Evolutionary conservation across 2,113 vertebrate species (phyloP).

Genomic region (Prietella phreatophila): DNA sequence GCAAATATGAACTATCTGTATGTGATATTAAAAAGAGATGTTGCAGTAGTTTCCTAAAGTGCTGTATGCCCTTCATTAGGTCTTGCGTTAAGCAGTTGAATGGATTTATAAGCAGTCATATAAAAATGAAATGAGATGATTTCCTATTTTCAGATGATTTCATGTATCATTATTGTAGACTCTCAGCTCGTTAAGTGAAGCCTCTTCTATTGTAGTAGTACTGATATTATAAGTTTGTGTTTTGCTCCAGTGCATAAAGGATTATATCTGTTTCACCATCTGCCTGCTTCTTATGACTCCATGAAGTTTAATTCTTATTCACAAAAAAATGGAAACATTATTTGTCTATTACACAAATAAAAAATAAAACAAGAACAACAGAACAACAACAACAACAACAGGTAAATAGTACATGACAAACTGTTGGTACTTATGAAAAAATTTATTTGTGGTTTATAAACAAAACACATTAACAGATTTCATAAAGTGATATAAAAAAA

Average conservation of each 20-base stretch:
- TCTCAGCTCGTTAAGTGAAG: neutral
- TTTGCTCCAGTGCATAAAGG: neutral
- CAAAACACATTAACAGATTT: slow-evolving; percentile 79
- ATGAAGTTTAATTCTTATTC: no score
- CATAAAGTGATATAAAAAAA: slow-evolving; percentile 70
- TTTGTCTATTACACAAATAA: neutral
- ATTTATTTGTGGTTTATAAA: slow-evolving; percentile 82
- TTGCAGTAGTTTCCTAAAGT: neutral
- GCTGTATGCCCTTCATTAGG: neutral
- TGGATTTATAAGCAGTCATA: neutral
- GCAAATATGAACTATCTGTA: neutral
- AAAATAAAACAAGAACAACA: no score
- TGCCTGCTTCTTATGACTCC: neutral
- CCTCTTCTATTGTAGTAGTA: neutral
- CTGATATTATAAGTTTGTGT: neutral
- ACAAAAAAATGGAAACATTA: neutral
- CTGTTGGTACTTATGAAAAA: slow-evolving; percentile 74
- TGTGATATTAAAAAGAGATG: neutral
- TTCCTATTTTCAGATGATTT: neutral
- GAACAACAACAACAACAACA: neutral
- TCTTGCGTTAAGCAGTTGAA: neutral
- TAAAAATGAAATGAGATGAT: neutral
- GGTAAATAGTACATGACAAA: neutral
- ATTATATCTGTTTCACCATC: neutral
- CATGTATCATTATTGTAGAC: neutral